Conservation (phyloP, 2,797 vertebrate genomes). For the Nyctibius grandis region DNA sequence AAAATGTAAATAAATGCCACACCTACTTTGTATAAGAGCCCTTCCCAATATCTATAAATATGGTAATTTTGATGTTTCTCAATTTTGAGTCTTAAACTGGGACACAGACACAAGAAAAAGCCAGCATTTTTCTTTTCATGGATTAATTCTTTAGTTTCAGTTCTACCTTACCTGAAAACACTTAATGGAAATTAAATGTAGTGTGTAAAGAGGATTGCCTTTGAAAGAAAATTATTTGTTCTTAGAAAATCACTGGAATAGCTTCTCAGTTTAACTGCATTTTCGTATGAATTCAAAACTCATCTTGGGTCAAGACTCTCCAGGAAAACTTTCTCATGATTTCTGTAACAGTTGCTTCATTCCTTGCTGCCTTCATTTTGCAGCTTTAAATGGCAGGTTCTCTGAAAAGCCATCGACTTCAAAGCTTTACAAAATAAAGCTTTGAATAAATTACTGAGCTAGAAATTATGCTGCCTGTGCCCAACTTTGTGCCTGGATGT, state of each 20-base stretch:
- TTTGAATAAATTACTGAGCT: conserved; percentile 12
- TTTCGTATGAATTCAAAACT: neutral
- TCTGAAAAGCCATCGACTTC: conserved; percentile 10
- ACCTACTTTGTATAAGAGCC: neutral
- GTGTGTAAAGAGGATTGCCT: neutral
- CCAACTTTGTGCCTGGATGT: conserved; percentile 6
- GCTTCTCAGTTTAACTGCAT: neutral
- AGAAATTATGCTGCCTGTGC: neutral
- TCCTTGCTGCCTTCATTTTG: neutral
- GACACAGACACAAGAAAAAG: neutral
- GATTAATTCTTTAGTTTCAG: neutral
- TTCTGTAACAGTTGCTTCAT: neutral
- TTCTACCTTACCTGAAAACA: neutral
- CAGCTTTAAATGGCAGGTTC: neutral
- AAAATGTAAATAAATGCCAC: neutral
- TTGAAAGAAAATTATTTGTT: neutral
- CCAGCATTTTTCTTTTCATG: neutral
- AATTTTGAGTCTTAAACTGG: neutral
- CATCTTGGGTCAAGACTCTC: neutral
- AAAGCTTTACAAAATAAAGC: conserved; percentile 11
- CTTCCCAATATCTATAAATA: neutral
- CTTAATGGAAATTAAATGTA: neutral
- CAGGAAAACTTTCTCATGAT: neutral
- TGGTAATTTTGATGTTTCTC: neutral
- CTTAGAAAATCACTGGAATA: neutral